phyloP scores from a whole-genome alignment of 1,140 invertebrate genomes.

The Epicauta chinensis region DNA sequence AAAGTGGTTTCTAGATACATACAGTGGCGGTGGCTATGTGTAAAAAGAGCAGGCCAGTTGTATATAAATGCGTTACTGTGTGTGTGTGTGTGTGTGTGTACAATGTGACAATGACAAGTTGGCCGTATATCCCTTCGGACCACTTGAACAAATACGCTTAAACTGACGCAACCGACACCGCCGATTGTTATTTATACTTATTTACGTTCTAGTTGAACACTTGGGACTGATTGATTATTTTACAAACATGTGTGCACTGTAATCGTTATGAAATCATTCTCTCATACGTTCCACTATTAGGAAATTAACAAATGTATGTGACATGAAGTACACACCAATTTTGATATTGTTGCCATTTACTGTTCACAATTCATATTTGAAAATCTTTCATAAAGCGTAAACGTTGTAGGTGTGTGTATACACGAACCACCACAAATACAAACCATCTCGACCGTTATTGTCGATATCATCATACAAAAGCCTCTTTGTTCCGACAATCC shows the following conservation, averaged over 20 bases:
- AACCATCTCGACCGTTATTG: too few species aligned
- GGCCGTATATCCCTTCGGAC: constrained; percentile 18
- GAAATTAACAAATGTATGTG: too few species aligned
- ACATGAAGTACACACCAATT: too few species aligned
- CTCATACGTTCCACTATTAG: too few species aligned
- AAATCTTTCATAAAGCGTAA: too few species aligned
- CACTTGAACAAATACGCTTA: constrained; percentile 20
- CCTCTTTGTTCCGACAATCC: constrained; percentile 19
- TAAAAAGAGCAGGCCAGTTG: too few species aligned
- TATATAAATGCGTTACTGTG: background rate
- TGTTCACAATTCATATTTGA: too few species aligned
- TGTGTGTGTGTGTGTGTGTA: constrained; percentile 9
- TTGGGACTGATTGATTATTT: constrained; percentile 17
- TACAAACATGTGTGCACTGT: background rate
- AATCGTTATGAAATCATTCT: constrained; percentile 13
- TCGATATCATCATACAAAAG: constrained; percentile 3
- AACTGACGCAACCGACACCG: constrained; percentile 14
- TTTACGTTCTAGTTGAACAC: constrained; percentile 12
- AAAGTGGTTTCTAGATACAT: constrained; percentile 1
- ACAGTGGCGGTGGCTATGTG: too few species aligned
- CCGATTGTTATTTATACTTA: constrained; percentile 19
- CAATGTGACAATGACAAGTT: constrained; percentile 19
- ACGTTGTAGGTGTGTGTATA: too few species aligned
- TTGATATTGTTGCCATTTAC: too few species aligned
- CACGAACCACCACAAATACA: too few species aligned